These are phyloP conservation scores for Atlantisia rogersi DNA, from an alignment of 2,113 vertebrate species.

Conservation along the genomic window DNA sequence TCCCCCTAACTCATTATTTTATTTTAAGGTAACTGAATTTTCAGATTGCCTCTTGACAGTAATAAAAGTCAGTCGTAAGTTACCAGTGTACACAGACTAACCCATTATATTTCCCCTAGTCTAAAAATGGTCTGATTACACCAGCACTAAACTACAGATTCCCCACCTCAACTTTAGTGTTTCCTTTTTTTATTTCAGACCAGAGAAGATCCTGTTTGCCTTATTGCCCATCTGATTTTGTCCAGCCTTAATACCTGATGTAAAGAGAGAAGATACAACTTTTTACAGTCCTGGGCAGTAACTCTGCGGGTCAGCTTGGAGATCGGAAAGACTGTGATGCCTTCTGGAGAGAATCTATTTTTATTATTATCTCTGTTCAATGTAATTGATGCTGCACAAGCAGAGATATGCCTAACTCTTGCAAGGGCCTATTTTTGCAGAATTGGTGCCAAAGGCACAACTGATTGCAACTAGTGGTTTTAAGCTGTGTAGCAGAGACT, in stretches of 20 bases:
- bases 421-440: not conserved
- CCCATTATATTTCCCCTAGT: not conserved
- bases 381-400: not conserved
- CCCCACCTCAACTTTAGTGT: not conserved
- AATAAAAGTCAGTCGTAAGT: not conserved
- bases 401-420: not conserved
- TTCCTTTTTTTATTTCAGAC: not conserved
- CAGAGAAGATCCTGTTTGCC: not conserved
- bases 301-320: not conserved
- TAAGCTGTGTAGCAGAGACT: not conserved
- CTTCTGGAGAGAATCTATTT: not conserved
- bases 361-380: not conserved
- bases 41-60: not conserved
- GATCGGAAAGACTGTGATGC: not conserved
- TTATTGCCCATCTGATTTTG: not conserved
- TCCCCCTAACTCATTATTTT: not conserved
- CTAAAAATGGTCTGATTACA: not conserved
- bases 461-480: not conserved
- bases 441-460: not conserved
- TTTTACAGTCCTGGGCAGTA: not conserved
- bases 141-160: not conserved
- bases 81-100: not conserved
- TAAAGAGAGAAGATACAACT: not conserved
- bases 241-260: not conserved
- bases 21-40: not conserved